A percentile compares a stretch with the other conserved stretches of the same genome.
These are phyloP conservation scores for Melanerpes formicivorus DNA, from an alignment of 2,113 vertebrate genomes.

Conservation along the genomic window DNA sequence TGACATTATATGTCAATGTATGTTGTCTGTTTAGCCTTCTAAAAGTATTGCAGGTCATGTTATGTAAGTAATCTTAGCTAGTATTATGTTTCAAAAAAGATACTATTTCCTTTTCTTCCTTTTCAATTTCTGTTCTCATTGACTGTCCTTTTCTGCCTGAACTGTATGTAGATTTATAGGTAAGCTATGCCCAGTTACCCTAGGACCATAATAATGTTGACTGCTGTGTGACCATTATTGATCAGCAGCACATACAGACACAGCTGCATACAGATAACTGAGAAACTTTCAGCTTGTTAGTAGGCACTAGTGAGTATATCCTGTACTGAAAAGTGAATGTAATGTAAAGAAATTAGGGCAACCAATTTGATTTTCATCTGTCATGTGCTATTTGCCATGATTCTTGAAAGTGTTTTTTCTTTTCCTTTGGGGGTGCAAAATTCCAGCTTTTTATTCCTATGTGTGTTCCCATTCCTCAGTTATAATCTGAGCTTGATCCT, in stretches of 20 bases:
- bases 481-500: neutral
- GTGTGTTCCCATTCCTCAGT: neutral
- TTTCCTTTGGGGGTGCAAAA: neutral
- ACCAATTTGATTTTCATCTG: neutral
- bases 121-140: neutral
- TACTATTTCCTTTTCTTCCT: neutral
- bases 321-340: neutral
- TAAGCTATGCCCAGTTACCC: neutral
- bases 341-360: neutral
- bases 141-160: neutral
- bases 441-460: neutral
- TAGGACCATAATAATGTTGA: neutral
- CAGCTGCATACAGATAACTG: neutral
- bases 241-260: neutral
- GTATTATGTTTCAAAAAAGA: neutral
- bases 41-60: neutral
- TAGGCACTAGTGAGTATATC: neutral
- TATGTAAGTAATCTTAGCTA: neutral
- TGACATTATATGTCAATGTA: too few relatives aligned
- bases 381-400: neutral
- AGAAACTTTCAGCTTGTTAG: neutral
- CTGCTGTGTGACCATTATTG: neutral
- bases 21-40: neutral
- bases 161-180: neutral
- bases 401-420: neutral